Evolutionary conservation across 2,797 vertebrate genomes (phyloP), one percentile per base, ranked within the genome.

Genomic region (Merluccius polli): DNA sequence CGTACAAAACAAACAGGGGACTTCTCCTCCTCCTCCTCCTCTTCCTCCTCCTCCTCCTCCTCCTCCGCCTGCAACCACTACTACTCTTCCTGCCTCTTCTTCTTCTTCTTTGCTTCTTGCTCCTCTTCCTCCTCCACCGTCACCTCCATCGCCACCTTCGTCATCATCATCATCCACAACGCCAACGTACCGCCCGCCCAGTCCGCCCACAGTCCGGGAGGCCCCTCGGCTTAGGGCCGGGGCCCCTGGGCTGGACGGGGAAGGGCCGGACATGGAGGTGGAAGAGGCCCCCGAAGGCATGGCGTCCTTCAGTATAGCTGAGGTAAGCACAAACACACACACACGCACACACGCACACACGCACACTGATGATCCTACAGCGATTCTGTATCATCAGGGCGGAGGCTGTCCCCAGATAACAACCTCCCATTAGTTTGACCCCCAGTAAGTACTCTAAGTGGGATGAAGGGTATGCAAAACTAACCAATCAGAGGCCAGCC

Each of bases 301-400:
- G 0, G 81, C 88, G 79, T 80, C 87, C 87, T 85, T 84, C 85
- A 74, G 88, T 80, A 86, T 90, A 68, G 85, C 87, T 79, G 93
- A 96, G 96, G 95, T 96, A 95, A 96, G 95, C 88, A 73, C 75
- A 85, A 73, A 70, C 76, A 27, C 33, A 35, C 33, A 8, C 33
- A 3, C 3, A 35, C 33, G 33, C 33, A 35, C 33, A 35, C 33
- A 8, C 33, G 3, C 3, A 35, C 33, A 8, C 33, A 35, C 33
- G 8, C 33, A 35, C 33, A 35, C n/a, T 41, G 38, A 41, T 41
- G 38, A 41, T 41, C 13, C 38, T 3, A n/a, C n/a, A 15, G 11
- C 59, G 78, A 83, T 73, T 79, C 86, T 77, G 84, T 75, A 76
- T 85, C 78, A 65, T 78, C 81, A 81, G 82, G 83, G 84, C 15